These are phyloP conservation scores for Arenicola marina DNA, from an alignment of 2,888 invertebrate species.

Conservation along the genomic window DNA sequence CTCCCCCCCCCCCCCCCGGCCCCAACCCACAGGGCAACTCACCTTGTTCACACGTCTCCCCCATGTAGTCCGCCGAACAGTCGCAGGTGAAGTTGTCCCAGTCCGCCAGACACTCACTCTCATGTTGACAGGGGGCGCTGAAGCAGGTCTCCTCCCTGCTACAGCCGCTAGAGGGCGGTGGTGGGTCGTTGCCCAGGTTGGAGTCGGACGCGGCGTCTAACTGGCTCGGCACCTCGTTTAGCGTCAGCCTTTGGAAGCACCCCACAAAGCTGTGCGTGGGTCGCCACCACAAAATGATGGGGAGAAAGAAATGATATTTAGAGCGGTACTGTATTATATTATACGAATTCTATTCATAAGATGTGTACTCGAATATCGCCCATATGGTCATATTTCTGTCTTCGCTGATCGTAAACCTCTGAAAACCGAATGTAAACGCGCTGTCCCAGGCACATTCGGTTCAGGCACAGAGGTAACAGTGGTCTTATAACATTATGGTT, in stretches of 20 bases:
- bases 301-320: neutral
- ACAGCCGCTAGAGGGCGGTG: slow-evolving; percentile 42
- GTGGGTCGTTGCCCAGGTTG: slow-evolving; percentile 48
- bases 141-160: slow-evolving; percentile 43
- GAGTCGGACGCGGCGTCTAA: slow-evolving; percentile 36
- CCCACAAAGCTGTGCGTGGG: slow-evolving; percentile 45
- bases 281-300: neutral
- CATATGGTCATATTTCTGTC: no score
- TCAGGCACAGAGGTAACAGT: no score
- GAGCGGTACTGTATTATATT: neutral
- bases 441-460: no score
- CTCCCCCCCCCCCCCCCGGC: no score
- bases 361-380: no score
- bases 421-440: no score
- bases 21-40: slow-evolving; percentile 2
- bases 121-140: slow-evolving; percentile 35
- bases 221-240: slow-evolving; percentile 39
- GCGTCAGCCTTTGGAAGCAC: slow-evolving; percentile 44
- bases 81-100: slow-evolving; percentile 42
- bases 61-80: slow-evolving; percentile 40
- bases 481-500: no score
- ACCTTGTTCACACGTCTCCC: slow-evolving; percentile 44
- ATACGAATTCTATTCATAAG: no score
- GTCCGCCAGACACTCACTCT: slow-evolving; percentile 22
- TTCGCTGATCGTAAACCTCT: no score